Percentiles rank a stretch among this genome's conserved stretches.
Conservation (phyloP, 2,113 vertebrate genomes). For the Paramisgurnus dabryanus region DNA sequence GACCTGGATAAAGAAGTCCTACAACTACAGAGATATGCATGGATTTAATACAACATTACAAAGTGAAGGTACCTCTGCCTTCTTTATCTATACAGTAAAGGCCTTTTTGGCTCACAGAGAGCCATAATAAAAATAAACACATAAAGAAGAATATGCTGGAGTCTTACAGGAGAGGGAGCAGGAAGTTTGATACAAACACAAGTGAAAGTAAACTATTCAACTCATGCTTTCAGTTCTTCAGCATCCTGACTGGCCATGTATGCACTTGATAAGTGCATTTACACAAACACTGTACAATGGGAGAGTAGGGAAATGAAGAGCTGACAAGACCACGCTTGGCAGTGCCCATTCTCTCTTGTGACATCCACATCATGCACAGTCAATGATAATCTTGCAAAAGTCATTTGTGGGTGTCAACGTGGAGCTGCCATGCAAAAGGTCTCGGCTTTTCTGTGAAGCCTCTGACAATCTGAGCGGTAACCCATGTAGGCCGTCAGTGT, state of each 20-base stretch:
- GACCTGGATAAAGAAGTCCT: conserved; percentile 39
- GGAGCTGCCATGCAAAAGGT: conserved; percentile 58
- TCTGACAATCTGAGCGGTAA: conserved; percentile 58
- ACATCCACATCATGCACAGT: conserved; percentile 47
- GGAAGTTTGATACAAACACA: conserved; percentile 61
- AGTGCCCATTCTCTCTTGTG: background rate
- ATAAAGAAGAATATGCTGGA: conserved; percentile 18
- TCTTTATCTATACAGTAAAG: conserved; percentile 61
- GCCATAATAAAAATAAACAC: conserved; percentile 27
- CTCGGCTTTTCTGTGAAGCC: conserved; percentile 32
- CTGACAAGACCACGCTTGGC: background rate
- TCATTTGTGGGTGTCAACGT: conserved; percentile 26
- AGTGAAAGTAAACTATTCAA: conserved; percentile 54
- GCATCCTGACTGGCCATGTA: conserved; percentile 64
- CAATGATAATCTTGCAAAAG: conserved; percentile 30
- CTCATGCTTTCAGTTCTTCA: conserved; percentile 59
- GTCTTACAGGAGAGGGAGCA: conserved; percentile 39
- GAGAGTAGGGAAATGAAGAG: conserved; percentile 13
- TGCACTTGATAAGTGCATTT: conserved; percentile 47
- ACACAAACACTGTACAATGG: conserved; percentile 48
- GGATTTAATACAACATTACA: conserved; percentile 11
- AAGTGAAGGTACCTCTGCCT: conserved; percentile 27
- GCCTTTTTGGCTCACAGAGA: conserved; percentile 52
- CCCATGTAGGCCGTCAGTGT: conserved; percentile 69
- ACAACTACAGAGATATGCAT: conserved; percentile 29